These are phyloP conservation scores for Hydrochoerus hydrochaeris DNA, from an alignment of 2,113 vertebrate genomes.

Conservation along the genomic window DNA sequence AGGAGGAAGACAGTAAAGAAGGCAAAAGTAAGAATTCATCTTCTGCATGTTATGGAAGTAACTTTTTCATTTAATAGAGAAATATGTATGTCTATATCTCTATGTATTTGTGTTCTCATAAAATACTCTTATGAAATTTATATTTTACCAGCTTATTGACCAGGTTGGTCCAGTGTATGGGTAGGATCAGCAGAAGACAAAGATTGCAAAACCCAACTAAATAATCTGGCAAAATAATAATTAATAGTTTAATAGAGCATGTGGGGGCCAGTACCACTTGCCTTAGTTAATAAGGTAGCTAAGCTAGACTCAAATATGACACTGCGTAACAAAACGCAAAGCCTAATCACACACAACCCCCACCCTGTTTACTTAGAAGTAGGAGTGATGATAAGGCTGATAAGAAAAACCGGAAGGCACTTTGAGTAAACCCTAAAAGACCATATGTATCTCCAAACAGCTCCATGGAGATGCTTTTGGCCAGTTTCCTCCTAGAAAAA, in stretches of 20 bases:
- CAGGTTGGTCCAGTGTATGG: not conserved
- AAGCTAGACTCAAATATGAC: not conserved
- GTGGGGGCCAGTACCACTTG: not conserved
- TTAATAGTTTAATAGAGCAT: not conserved
- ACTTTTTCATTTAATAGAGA: conserved; percentile 1
- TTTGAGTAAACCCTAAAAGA: not conserved
- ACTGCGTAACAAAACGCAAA: not conserved
- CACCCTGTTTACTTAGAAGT: not conserved
- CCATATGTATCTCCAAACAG: no score
- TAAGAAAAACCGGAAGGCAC: not conserved
- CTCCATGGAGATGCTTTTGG: not conserved
- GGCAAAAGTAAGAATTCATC: conserved; percentile 3
- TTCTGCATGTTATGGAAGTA: not conserved
- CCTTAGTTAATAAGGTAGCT: conserved; percentile 21
- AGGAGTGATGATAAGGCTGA: not conserved
- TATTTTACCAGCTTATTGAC: not conserved
- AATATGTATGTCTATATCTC: not conserved
- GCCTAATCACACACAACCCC: not conserved
- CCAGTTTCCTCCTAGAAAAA: not conserved
- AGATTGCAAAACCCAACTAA: not conserved
- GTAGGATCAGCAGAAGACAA: not conserved
- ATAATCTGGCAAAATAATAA: not conserved
- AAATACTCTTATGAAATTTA: not conserved
- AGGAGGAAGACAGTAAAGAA: conserved; percentile 25
- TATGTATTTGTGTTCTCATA: not conserved